These are phyloP conservation scores for Gobio gobio DNA, from an alignment of 2,113 vertebrate species.

Conservation along the genomic window DNA sequence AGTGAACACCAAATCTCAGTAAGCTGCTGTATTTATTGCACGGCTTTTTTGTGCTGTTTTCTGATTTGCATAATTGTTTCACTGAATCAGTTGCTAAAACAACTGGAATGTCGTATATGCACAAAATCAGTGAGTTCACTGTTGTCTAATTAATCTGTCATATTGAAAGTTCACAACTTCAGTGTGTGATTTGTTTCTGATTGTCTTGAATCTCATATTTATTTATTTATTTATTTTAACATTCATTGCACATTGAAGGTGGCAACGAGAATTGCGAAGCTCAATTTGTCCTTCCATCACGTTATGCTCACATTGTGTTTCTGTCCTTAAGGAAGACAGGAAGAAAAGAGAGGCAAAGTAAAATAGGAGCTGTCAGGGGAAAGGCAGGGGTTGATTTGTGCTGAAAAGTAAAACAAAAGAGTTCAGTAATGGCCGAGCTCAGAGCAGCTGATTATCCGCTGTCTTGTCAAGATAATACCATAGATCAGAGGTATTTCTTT, in stretches of 20 bases:
- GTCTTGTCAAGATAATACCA: constrained; percentile 63
- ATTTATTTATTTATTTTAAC: constrained; percentile 11
- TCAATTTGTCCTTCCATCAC: constrained; percentile 29
- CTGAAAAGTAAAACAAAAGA: constrained; percentile 63
- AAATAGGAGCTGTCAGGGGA: constrained; percentile 53
- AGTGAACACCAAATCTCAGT: too few relatives aligned
- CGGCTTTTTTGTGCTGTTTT: not conserved
- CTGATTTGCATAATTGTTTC: not conserved
- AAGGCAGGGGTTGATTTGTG: constrained; percentile 58
- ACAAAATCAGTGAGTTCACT: not conserved
- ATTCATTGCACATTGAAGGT: constrained; percentile 12
- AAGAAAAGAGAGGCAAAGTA: constrained; percentile 38
- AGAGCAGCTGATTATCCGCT: constrained; percentile 60
- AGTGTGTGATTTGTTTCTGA: not conserved
- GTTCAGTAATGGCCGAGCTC: constrained; percentile 55
- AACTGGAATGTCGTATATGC: not conserved
- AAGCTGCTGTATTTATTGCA: too few relatives aligned
- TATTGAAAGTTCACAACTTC: not conserved
- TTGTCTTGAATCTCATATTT: not conserved
- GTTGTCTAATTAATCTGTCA: not conserved
- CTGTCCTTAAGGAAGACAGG: constrained; percentile 38
- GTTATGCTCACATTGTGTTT: constrained; percentile 28
- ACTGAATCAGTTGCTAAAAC: not conserved
- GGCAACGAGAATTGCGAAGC: not conserved
- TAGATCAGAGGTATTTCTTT: constrained; percentile 62